Conservation (phyloP, 2,888 invertebrate species). For the Drosophila robusta region DNA sequence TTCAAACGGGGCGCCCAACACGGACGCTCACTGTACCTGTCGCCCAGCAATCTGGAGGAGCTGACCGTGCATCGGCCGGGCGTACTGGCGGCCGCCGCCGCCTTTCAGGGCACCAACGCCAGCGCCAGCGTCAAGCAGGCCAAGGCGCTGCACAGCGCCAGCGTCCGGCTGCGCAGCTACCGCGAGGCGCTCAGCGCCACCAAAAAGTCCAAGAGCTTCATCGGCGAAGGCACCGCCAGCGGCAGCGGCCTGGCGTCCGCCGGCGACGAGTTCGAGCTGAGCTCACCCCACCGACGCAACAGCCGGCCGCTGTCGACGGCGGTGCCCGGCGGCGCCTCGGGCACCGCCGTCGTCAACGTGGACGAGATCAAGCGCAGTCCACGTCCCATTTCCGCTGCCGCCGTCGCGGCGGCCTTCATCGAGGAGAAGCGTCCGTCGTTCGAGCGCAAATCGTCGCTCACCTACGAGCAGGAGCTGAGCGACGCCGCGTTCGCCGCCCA, state of each 20-base stretch:
- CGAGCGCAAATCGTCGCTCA: constrained; percentile 83
- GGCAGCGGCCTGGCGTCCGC: constrained; percentile 21
- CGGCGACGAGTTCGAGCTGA: constrained; percentile 84
- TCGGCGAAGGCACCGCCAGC: constrained; percentile 80
- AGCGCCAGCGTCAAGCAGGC: constrained; percentile 84
- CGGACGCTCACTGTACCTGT: constrained; percentile 84
- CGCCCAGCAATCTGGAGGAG: constrained; percentile 85
- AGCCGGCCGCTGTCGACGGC: constrained; percentile 83
- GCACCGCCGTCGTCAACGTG: constrained; percentile 69
- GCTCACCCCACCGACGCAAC: constrained; percentile 84
- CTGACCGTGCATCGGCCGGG: constrained; percentile 83
- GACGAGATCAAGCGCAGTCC: constrained; percentile 85
- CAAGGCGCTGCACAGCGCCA: constrained; percentile 84
- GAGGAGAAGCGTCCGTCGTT: constrained; percentile 85
- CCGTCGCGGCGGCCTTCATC: constrained; percentile 82
- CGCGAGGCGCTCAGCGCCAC: constrained; percentile 84
- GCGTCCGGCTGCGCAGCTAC: constrained; percentile 84
- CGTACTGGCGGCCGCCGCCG: constrained; percentile 82
- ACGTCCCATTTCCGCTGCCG: constrained; percentile 82
- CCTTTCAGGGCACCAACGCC: constrained; percentile 85
- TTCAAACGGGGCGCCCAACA: constrained; percentile 85
- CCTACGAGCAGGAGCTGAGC: constrained; percentile 83
- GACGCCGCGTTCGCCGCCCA: constrained; percentile 85
- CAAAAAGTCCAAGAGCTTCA: constrained; percentile 85
- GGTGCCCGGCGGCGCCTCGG: constrained; percentile 49